Percentiles rank a stretch among this genome's conserved stretches.
phyloP scores from a whole-genome alignment of 1,140 invertebrate species.

The Dryas iulia region DNA sequence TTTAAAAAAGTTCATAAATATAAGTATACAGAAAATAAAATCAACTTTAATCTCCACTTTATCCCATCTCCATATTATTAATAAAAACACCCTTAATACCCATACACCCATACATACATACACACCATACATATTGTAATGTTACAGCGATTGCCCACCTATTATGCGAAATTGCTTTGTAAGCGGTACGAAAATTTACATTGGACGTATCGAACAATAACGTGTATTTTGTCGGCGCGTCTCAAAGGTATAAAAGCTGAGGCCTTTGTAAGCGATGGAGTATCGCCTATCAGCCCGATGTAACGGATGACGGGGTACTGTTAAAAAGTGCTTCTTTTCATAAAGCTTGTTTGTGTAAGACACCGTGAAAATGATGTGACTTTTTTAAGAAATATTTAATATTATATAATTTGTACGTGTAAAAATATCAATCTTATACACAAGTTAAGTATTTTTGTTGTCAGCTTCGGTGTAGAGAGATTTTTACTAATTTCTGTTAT shows the following conservation, averaged over 20 bases:
- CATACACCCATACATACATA: neutral
- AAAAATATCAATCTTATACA: no score
- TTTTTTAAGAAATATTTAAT: neutral
- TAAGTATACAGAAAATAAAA: neutral
- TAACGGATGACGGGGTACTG: slow-evolving; percentile 6
- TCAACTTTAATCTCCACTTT: neutral
- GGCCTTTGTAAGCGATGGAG: slow-evolving; percentile 26
- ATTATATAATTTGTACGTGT: no score
- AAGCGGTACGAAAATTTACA: slow-evolving; percentile 21
- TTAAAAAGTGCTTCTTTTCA: slow-evolving; percentile 6
- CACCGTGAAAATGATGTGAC: neutral
- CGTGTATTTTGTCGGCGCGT: slow-evolving; percentile 23
- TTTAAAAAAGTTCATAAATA: no score
- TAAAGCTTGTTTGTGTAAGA: slow-evolving; percentile 3
- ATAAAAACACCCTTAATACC: neutral
- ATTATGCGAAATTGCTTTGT: slow-evolving; percentile 13
- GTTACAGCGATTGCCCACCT: neutral
- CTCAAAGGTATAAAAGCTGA: slow-evolving; percentile 35
- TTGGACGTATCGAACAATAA: slow-evolving; percentile 23
- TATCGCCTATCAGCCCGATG: slow-evolving; percentile 27
- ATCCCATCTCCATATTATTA: neutral
- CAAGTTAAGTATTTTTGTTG: no score
- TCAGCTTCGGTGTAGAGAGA: no score
- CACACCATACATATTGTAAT: neutral
- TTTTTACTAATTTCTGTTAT: no score